phyloP scores from a whole-genome alignment of 2,888 invertebrate species.

The Drosophila melanosoma region DNA sequence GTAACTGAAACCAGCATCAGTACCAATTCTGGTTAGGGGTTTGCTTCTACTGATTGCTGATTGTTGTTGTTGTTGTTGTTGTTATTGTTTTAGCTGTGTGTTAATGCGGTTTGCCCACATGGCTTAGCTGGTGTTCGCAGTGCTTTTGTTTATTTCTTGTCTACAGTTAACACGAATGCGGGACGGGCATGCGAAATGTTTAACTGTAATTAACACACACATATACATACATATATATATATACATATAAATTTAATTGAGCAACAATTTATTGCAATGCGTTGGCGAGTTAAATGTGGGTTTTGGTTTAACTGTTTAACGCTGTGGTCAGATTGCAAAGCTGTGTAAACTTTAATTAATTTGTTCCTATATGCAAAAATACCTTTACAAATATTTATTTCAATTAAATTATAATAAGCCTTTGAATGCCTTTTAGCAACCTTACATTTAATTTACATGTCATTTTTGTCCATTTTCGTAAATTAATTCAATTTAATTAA shows the following conservation, averaged over 20 bases:
- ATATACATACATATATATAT: slow-evolving; percentile 1
- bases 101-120: slow-evolving; percentile 50
- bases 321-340: neutral
- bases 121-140: slow-evolving; percentile 15
- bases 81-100: neutral
- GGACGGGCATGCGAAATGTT: slow-evolving; percentile 49
- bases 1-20: slow-evolving; percentile 39
- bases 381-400: neutral
- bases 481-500: neutral
- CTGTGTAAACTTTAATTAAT: slow-evolving; percentile 18
- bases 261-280: slow-evolving; percentile 29
- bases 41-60: neutral
- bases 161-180: slow-evolving; percentile 42
- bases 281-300: neutral
- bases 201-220: slow-evolving; percentile 62
- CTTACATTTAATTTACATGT: neutral
- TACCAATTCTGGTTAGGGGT: slow-evolving; percentile 13
- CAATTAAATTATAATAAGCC: neutral
- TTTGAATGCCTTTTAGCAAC: neutral
- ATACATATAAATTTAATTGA: neutral
- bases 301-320: slow-evolving; percentile 7
- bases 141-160: slow-evolving; percentile 47
- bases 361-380: neutral
- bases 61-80: neutral
- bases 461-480: neutral